Evolutionary conservation across 2,888 invertebrate species (phyloP), one percentile per base, ranked within the genome.

Genomic region (Caenorhabditis sinica): DNA sequence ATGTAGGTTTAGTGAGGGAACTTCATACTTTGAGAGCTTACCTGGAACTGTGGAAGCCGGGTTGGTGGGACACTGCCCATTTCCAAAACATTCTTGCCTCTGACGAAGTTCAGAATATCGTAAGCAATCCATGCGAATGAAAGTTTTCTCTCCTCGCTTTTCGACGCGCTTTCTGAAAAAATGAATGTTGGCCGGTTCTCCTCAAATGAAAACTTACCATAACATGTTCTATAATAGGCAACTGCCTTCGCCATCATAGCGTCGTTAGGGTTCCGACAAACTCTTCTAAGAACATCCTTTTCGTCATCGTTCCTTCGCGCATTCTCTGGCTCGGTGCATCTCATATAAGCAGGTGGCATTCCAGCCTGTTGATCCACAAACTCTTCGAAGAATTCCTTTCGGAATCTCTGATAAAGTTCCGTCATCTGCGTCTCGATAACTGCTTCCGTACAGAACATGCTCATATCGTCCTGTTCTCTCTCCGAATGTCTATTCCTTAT

Each of bases 41-140:
- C 68, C 60, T 66, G 36, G n/a, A 49, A 49, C n/a, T 68, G 68
- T 0, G 68, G 76, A n/a, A 61, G 23, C 1, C 28, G 56, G 11
- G n/a, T 13, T 6, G 28, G 20, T 9, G 68, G 45, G 15, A 76
- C 40, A 13, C 17, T 30, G 33, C 53, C 49, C 11, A 30, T 25
- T 3, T 33, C 33, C 25, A 49, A 6, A 0, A 68, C 1, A 8
- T 69, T 61, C 30, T 69, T 49, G 0, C 4, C 13, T 63, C 61
- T 69, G 6, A 77, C 60, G 13, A 17, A 4, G 36, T 85, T 83
- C 9, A 91, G 71, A 45, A 91, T 84, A 53, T 91, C 91, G 71
- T 85, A 89, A 0, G 88, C 89, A 17, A 91, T 82, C 91, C 91
- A 91, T 0, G 87, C 87, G 63, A 90, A 91, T 9, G 91, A 91